Evolutionary conservation across 2,797 vertebrate species (phyloP), one percentile per base, ranked within the genome.

Genomic region (Scleropages formosus): DNA sequence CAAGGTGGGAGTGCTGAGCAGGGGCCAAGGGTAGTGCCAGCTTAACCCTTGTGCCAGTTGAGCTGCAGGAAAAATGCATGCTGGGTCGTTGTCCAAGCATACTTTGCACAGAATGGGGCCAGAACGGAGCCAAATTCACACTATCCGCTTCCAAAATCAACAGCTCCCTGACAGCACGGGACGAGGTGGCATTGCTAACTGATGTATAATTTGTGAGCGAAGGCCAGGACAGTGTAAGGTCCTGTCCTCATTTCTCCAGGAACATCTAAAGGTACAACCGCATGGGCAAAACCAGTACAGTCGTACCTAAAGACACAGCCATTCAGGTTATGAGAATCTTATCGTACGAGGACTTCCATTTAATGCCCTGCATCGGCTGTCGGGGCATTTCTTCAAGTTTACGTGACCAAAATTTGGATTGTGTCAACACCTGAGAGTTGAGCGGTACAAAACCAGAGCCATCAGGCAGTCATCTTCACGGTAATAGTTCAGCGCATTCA

Each of bases 1-100:
- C 27, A 12, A 44, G n/a, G 31, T 16, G 65, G 67, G 46, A 53
- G 8, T 27, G 47, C 16, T n/a, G 39, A 18, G 77, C 27, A 71
- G 63, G 67, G 22, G 77, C 74, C 46, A 67, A 79, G 69, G 24
- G 46, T 67, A 76, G 69, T 22, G 58, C 80, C 81, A 78, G 86
- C 78, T 78, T 77, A 77, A 79, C 75, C 72, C 76, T 70, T 39
- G 72, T 72, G 77, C 75, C 84, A 85, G 62, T 78, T 79, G 83
- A 90, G 86, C 84, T 85, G 84, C 77, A 78, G 66, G 72, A 84
- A 81, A 82, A 84, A 79, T 79, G 77, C 83, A 80, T 67, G 76
- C 72, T 77, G 74, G 72, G 58, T 65, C 75, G 78, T 71, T 79
- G 77, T 83, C 83, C 85, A 90, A 88, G 70, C 70, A 87, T 84